A percentile compares a stretch with the other conserved stretches of the same genome.
These are phyloP conservation scores for Criorhina ranunculi DNA, from an alignment of 2,888 invertebrate species.

Conservation along the genomic window DNA sequence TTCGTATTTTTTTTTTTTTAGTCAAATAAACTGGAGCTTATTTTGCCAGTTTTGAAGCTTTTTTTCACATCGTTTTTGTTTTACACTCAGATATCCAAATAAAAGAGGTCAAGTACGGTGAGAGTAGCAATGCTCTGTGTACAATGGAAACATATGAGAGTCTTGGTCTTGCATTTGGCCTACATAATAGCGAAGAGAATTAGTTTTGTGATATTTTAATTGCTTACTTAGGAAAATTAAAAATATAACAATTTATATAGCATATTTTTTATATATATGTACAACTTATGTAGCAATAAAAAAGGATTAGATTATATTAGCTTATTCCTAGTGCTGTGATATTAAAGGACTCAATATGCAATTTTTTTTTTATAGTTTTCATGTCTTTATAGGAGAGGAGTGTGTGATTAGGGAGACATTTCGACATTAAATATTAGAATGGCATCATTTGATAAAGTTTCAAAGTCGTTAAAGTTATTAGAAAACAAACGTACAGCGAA, in stretches of 20 bases:
- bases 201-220: slow-evolving; percentile 68
- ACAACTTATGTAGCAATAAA: slow-evolving; percentile 35
- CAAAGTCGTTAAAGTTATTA: no score
- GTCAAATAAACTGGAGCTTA: slow-evolving; percentile 64
- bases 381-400: not conserved
- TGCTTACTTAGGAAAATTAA: slow-evolving; percentile 65
- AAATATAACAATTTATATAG: not conserved
- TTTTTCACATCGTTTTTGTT: slow-evolving; percentile 32
- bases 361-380: not conserved
- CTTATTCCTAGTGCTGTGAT: slow-evolving; percentile 1
- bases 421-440: no score
- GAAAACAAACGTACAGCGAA: no score
- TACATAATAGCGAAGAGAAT: slow-evolving; percentile 49
- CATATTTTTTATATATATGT: not conserved
- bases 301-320: slow-evolving; percentile 35
- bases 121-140: slow-evolving; percentile 43
- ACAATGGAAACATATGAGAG: slow-evolving; percentile 51
- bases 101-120: slow-evolving; percentile 73
- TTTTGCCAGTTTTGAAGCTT: slow-evolving; percentile 39
- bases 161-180: slow-evolving; percentile 65
- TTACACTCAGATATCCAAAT: slow-evolving; percentile 57
- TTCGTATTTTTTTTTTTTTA: slow-evolving; percentile 20
- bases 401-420: not conserved
- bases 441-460: no score
- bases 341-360: not conserved